These are phyloP conservation scores for Lomographa bimaculata DNA, from an alignment of 2,888 invertebrate species.

Conservation along the genomic window DNA sequence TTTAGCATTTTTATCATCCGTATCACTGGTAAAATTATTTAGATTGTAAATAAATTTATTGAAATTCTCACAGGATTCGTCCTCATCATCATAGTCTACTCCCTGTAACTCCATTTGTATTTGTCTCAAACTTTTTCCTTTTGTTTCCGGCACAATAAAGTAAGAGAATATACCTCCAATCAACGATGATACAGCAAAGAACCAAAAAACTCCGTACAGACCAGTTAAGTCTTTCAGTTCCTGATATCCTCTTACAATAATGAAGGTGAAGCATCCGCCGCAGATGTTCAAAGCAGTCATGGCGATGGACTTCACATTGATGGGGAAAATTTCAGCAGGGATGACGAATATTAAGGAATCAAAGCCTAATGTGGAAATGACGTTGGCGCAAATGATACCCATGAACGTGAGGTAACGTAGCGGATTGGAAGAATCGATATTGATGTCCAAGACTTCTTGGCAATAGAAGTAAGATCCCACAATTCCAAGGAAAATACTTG, in stretches of 20 bases:
- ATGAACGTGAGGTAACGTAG: conserved; percentile 63
- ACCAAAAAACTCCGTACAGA: conserved; percentile 75
- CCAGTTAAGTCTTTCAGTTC: conserved; percentile 70
- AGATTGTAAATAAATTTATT: too few species aligned
- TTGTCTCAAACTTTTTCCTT: conserved; percentile 79
- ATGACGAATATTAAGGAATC: conserved; percentile 77
- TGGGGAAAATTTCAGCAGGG: conserved; percentile 82
- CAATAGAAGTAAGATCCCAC: conserved; percentile 69
- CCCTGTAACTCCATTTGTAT: conserved; percentile 80
- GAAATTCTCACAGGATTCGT: conserved; percentile 36
- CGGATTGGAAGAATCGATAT: conserved; percentile 42
- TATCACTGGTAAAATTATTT: too few species aligned
- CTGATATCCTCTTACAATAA: conserved; percentile 78
- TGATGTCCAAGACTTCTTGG: conserved; percentile 47
- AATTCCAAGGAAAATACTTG: conserved; percentile 43
- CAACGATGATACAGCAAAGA: conserved; percentile 72
- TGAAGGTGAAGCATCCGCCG: conserved; percentile 73
- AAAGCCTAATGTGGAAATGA: conserved; percentile 67
- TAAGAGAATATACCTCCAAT: conserved; percentile 73
- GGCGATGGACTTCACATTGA: conserved; percentile 82
- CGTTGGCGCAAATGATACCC: conserved; percentile 59
- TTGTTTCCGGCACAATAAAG: conserved; percentile 81
- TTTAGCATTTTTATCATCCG: too few species aligned
- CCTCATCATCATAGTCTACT: conserved; percentile 45
- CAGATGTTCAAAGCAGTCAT: conserved; percentile 75